These are phyloP conservation scores for Pseudanteris insignis DNA, from an alignment of 2,888 invertebrate species.

Conservation along the genomic window DNA sequence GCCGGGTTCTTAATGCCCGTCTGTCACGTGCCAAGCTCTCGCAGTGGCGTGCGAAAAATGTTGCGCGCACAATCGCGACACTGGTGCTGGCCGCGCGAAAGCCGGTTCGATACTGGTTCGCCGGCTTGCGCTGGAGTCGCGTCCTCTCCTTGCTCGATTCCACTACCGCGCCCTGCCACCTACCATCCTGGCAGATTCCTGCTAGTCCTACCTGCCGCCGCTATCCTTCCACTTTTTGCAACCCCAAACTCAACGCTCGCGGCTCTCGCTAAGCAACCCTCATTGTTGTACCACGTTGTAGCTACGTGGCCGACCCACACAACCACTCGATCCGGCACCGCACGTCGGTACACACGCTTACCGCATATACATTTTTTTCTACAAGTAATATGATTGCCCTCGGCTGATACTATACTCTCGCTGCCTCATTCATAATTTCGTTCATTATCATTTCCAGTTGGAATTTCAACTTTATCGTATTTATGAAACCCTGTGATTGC, in stretches of 20 bases:
- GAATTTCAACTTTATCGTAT: no score
- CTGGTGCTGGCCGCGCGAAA: slow-evolving; percentile 43
- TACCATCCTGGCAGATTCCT: slow-evolving; percentile 45
- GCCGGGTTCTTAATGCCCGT: not conserved
- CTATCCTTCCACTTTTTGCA: slow-evolving; percentile 20
- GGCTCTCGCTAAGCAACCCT: slow-evolving; percentile 45
- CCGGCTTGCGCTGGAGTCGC: slow-evolving; percentile 45
- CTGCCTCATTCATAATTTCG: no score
- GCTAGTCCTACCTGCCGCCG: slow-evolving; percentile 32
- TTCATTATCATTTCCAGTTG: no score
- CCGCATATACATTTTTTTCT: not conserved
- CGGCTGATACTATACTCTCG: no score
- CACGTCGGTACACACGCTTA: slow-evolving; percentile 2
- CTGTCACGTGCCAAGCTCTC: slow-evolving; percentile 20
- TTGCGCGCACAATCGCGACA: not conserved
- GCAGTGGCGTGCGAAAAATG: slow-evolving; percentile 5
- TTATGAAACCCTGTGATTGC: no score
- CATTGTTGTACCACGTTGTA: slow-evolving; percentile 38
- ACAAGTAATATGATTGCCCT: not conserved
- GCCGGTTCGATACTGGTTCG: slow-evolving; percentile 64
- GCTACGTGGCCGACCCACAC: slow-evolving; percentile 19
- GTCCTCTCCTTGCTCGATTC: slow-evolving; percentile 47
- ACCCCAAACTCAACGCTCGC: slow-evolving; percentile 46
- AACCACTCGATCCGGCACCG: slow-evolving; percentile 8
- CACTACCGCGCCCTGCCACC: slow-evolving; percentile 38